phyloP scores from a whole-genome alignment of 1,140 invertebrate genomes.

The Trichonephila clavata region DNA sequence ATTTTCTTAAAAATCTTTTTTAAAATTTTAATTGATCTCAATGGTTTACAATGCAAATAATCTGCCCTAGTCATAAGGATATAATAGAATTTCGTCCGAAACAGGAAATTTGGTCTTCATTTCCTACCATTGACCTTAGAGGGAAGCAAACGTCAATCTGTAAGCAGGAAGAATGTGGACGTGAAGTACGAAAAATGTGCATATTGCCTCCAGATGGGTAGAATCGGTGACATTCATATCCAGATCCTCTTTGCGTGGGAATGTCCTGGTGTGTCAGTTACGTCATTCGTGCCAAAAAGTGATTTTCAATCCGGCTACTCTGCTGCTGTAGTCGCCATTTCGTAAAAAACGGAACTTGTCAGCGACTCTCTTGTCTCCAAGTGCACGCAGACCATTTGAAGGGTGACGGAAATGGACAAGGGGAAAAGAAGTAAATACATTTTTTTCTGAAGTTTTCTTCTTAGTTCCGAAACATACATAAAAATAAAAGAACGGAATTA shows the following conservation, averaged over 20 bases:
- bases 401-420: neutral
- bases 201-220: constrained; percentile 55
- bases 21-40: too few relatives aligned
- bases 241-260: constrained; percentile 44
- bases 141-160: neutral
- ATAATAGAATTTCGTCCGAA: neutral
- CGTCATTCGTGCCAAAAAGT: constrained; percentile 41
- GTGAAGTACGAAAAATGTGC: constrained; percentile 8
- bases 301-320: constrained; percentile 40
- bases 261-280: constrained; percentile 36
- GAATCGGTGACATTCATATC: constrained; percentile 4
- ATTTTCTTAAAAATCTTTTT: too few relatives aligned
- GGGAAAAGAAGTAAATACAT: neutral
- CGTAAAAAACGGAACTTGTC: constrained; percentile 27
- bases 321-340: neutral
- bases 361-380: neutral
- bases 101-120: neutral
- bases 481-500: neutral
- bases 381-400: constrained; percentile 10
- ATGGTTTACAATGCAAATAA: too few relatives aligned
- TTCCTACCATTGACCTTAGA: constrained; percentile 11
- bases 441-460: neutral
- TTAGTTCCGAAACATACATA: neutral
- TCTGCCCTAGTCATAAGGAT: too few relatives aligned
- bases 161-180: neutral